Evolutionary conservation across 1,140 invertebrate genomes (phyloP), one percentile per base, ranked within the genome.

Genomic region (Triops longicaudatus): DNA sequence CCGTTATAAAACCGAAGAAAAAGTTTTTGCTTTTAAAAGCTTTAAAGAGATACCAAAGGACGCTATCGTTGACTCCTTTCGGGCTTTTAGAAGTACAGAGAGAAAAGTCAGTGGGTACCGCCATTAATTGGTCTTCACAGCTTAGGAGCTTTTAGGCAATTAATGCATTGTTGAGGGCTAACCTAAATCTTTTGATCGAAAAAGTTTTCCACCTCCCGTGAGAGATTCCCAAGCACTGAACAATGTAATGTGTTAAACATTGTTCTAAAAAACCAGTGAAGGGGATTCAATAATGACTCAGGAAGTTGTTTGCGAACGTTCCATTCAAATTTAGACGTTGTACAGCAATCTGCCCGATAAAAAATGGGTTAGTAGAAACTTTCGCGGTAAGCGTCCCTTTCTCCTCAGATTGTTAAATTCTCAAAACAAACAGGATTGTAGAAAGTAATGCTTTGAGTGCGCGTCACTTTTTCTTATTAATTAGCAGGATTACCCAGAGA

Each of bases 41-140:
- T 0, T 22, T 22, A 63, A 63, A 63, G 44, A 50, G 50, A 37
- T 37, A 37, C 31, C 7, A 37, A 4, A 7, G 31, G 31, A 37
- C 31, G 31, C 31, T 2, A 37, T 37, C 2, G 31, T 37, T 37
- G 7, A 37, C 31, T 37, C 31, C 31, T 37, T 37, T 37, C 31
- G 7, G 31, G 31, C 2, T 37, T 37, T 37, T 37, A 2, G 31
- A 37, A 37, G 31, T 37, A 37, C 31, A 7, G 31, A 2, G 31
- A 37, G 31, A 37, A 37, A 37, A 63, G 50, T 63, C 50, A 63
- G 17, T 63, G 14, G 50, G 7, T 63, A 22, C 17, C 17, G 50
- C 50, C 50, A 63, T 63, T 63, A 63, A 63, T 63, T 63, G 50
- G 17, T 63, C 22, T 63, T 63, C 50, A 22, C 50, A 63, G 50